Evolutionary conservation across 2,797 vertebrate species (phyloP), one percentile per base, ranked within the genome.

Genomic region (Alfaro cultratus): DNA sequence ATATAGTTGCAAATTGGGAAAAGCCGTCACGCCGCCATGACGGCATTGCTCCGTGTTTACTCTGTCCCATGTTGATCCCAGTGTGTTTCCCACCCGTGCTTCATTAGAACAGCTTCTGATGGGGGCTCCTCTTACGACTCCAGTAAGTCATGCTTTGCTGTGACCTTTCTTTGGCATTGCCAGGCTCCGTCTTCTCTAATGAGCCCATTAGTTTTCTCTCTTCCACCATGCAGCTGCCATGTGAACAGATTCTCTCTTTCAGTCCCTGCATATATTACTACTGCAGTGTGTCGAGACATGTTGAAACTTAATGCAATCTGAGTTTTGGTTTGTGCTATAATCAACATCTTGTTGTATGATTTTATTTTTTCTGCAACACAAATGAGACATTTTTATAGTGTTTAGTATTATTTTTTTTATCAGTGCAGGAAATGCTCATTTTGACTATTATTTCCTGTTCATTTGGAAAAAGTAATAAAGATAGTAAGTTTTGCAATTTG

Each of bases 71-170:
- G 81, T 90, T 95, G 87, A 96, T 94, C 79, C 76, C 80, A 86
- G 82, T 94, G 78, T 92, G 82, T 91, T 94, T 96, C 91, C 95
- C 95, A 86, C 95, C 94, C 95, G 94, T 93, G 86, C 97, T 96
- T 95, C 95, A 97, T 96, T 96, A 98, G 97, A 97, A 95, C 95
- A 94, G 97, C 95, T 95, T 97, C 95, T 94, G 95, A 96, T 95
- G 93, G 96, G 95, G 94, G 96, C 95, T 86, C 80, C 94, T 96
- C 94, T 94, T 93, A 93, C 53, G 93, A 91, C 92, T 87, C 95
- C 97, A 96, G 97, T 99, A 99, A 99, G 97, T 99, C 92, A 86
- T 95, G 94, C 95, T 96, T 90, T 97, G 97, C 94, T 10, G 94
- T 96, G 95, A 92, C 91, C 89, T 95, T 93, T 90, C 86, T 80